These are phyloP conservation scores for Drosophila nannoptera DNA, from an alignment of 1,140 invertebrate genomes.

Conservation along the genomic window DNA sequence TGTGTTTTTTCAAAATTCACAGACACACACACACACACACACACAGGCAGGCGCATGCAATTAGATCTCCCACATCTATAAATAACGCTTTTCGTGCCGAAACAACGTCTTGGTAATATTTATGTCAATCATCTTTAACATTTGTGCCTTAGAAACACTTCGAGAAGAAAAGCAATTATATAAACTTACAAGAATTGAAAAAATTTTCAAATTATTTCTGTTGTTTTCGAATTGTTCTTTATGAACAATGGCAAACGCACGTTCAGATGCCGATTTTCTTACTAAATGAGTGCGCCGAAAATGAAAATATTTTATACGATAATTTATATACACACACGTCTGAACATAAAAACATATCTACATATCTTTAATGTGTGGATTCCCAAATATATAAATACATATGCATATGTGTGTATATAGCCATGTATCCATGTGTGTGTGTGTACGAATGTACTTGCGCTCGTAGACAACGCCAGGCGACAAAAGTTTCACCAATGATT, in stretches of 20 bases:
- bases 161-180: constrained; percentile 47
- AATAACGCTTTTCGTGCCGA: constrained; percentile 53
- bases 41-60: constrained; percentile 31
- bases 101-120: constrained; percentile 43
- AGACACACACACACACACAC: neutral
- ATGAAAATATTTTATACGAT: constrained; percentile 68
- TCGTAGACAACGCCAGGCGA: constrained; percentile 41
- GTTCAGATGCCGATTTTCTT: constrained; percentile 52
- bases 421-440: no score
- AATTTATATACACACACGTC: constrained; percentile 28
- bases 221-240: neutral
- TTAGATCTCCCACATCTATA: constrained; percentile 51
- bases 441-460: no score
- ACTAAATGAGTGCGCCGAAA: constrained; percentile 58
- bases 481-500: constrained; percentile 43
- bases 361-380: constrained; percentile 36
- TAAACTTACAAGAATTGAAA: constrained; percentile 48
- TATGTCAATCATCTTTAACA: constrained; percentile 62
- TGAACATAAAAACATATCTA: constrained; percentile 8
- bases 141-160: constrained; percentile 20
- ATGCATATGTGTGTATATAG: constrained; percentile 1
- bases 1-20: constrained; percentile 29
- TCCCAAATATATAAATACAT: constrained; percentile 17
- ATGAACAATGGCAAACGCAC: constrained; percentile 33
- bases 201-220: no score